Evolutionary conservation across 2,888 invertebrate species (phyloP).

Genomic region (Tenthredo amoena): DNA sequence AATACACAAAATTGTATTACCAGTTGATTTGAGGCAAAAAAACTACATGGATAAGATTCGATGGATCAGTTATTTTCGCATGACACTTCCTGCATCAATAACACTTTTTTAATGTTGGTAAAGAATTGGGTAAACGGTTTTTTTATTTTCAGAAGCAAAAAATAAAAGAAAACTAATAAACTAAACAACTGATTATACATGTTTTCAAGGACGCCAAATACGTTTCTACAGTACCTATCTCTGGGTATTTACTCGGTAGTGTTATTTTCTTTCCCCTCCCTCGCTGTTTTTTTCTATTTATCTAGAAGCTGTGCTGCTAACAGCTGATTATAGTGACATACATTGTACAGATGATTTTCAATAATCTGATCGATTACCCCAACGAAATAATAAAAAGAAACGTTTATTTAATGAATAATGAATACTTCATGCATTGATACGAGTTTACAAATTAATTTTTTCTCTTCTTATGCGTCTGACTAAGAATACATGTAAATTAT

Average conservation of each 20-base stretch:
- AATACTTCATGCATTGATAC: background rate
- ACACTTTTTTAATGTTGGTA: background rate
- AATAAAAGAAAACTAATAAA: background rate
- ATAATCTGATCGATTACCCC: background rate
- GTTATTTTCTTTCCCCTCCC: background rate
- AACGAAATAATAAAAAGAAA: background rate
- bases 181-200: background rate
- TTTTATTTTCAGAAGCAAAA: background rate
- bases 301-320: background rate
- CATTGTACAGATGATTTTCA: background rate
- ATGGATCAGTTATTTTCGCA: background rate
- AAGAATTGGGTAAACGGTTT: background rate
- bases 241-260: background rate
- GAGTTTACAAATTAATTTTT: background rate
- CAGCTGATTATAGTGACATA: slow-evolving; percentile 16
- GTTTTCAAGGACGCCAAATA: slow-evolving; percentile 4
- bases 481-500: background rate
- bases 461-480: background rate
- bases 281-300: background rate
- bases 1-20: background rate
- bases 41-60: background rate
- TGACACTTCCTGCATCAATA: background rate
- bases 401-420: background rate
- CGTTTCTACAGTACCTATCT: background rate
- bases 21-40: background rate